These are phyloP conservation scores for Rhagonycha fulva DNA, from an alignment of 2,888 invertebrate genomes.

Conservation along the genomic window DNA sequence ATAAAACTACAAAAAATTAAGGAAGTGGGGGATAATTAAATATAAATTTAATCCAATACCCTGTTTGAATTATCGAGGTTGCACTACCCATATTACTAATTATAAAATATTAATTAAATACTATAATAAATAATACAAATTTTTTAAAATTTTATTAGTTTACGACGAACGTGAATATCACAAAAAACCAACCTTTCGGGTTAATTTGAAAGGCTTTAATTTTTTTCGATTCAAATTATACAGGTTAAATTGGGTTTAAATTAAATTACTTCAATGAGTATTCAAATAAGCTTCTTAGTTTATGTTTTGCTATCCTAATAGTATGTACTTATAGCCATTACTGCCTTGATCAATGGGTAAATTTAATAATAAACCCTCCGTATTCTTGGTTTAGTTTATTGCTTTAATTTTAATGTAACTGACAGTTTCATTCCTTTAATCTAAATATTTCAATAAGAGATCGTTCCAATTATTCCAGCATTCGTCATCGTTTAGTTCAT, in stretches of 20 bases:
- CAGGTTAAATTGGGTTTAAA: background rate
- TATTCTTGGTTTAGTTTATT: background rate
- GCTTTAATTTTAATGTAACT: background rate
- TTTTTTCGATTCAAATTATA: background rate
- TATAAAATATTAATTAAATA: too few species aligned
- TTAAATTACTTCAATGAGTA: background rate
- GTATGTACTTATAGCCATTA: background rate
- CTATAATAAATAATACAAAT: too few species aligned
- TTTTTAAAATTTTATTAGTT: background rate
- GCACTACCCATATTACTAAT: too few species aligned
- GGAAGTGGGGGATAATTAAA: too few species aligned
- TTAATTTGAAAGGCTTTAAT: background rate
- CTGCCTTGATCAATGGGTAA: background rate
- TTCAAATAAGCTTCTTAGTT: background rate
- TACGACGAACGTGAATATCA: background rate
- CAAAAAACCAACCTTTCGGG: background rate
- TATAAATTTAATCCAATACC: too few species aligned
- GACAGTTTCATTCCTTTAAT: too few species aligned
- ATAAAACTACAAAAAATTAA: too few species aligned
- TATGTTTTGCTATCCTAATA: background rate
- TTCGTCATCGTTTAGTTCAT: background rate
- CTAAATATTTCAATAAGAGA: too few species aligned
- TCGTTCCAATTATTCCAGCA: too few species aligned
- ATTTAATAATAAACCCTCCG: background rate
- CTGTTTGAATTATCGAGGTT: too few species aligned